Evolutionary conservation across 2,888 invertebrate species (phyloP).

Genomic region (Nebria brevicollis): DNA sequence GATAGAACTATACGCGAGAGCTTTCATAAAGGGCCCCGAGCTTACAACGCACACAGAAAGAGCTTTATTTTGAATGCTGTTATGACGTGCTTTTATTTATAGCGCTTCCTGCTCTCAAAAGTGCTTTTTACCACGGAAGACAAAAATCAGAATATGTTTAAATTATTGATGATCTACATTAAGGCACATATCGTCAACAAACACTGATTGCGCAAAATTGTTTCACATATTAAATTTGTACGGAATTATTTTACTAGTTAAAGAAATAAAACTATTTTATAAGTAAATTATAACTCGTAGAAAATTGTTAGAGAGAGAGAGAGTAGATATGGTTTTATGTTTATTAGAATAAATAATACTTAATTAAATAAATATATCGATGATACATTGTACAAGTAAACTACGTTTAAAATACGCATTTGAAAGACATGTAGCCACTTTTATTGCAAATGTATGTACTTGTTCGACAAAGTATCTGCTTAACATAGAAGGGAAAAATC

Average conservation of each 20-base stretch:
- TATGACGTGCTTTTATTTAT: slow-evolving; percentile 46
- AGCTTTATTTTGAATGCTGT: slow-evolving; percentile 41
- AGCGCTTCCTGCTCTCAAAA: slow-evolving; percentile 14
- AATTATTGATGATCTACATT: slow-evolving; percentile 35
- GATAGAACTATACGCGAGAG: slow-evolving; percentile 58
- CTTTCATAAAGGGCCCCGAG: slow-evolving; percentile 41
- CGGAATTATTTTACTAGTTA: too few relatives aligned
- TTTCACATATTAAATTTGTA: neutral
- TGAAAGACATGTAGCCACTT: neutral
- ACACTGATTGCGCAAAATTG: neutral
- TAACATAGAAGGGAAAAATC: neutral
- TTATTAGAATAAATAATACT: too few relatives aligned
- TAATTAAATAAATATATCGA: too few relatives aligned
- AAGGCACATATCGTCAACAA: neutral
- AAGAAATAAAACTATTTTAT: too few relatives aligned
- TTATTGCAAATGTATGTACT: neutral
- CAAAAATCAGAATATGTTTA: slow-evolving; percentile 28
- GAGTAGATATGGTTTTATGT: too few relatives aligned
- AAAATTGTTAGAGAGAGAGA: too few relatives aligned
- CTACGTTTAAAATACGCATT: too few relatives aligned
- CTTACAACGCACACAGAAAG: slow-evolving; percentile 20
- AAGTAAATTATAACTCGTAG: too few relatives aligned
- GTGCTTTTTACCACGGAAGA: slow-evolving; percentile 29
- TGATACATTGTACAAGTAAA: too few relatives aligned
- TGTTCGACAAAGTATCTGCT: neutral